Evolutionary conservation across 2,113 vertebrate species (phyloP), one percentile per base, ranked within the genome.

Genomic region (Hydrochoerus hydrochaeris): DNA sequence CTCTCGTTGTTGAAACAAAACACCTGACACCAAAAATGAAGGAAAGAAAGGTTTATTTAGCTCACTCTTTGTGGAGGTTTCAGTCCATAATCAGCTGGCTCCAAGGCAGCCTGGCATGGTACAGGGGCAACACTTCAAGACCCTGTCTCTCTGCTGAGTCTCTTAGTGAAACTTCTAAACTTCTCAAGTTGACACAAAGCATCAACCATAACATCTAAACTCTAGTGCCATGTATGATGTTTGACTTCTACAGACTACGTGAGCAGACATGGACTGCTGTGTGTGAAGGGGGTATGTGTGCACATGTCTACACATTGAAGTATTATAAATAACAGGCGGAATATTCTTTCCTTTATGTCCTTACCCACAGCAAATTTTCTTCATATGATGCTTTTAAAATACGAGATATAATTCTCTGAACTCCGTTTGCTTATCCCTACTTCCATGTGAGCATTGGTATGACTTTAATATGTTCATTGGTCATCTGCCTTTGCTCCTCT

Each of bases 391-490:
- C 14, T 78, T 93, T 78, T 62, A 24, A 9, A 65, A 65, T 17
- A 19, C 57, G 9, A n/a, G 20, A 63, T 16, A 14, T 9, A 14
- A 32, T 46, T 87, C 19, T 3, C 14, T 93, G 32, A 54, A 24
- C 65, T 67, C 57, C 3, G 6, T 49, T 81, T 60, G 52, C 6
- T 83, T 87, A 16, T 35, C 19, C 52, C 12, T 8, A 60, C 35
- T 46, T 77, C 41, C 30, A 49, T 1, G 1, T 2, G 1, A 19
- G 20, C 8, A 0, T 26, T 20, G 8, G 9, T 28, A 7, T 44
- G n/a, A 57, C n/a, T 75, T 63, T 49, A 75, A 26, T 20, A 35
- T 20, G 9, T 78, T 58, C 22, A 71, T n/a, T 44, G 30, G 0
- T 46, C 69, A 58, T 24, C 60, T 16, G 24, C 52, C 16, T 26